Base-by-base conservation (phyloP, 2,888 invertebrate species). In the Pyrrhia umbra region DNA sequence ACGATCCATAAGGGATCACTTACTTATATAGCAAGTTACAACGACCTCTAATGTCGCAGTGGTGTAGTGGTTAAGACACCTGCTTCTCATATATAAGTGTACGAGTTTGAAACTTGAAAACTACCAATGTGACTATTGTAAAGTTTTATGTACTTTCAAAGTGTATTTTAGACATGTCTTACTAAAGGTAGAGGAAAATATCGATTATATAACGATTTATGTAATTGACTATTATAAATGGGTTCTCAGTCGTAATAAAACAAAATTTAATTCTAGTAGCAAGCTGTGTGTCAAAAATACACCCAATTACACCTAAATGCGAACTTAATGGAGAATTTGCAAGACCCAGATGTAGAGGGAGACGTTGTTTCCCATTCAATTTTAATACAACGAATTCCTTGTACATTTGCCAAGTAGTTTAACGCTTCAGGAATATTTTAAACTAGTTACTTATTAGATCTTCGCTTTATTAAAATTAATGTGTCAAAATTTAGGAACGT, bases 381-480 rank as follows among this genome's bases (percentile, higher is more conserved):
- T 65, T 72, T 58, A 50, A 58, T 50, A 65, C 52, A 27, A 54
- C 34, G 18, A 46, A 65, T 51, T 66, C 23, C 42, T 27, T 46
- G n/a, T 59, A 60, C 46, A 57, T 63, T 67, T 55, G 40, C 18
- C 51, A 20, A 57, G 54, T 67, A 42, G 43, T 60, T 62, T 51
- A 59, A 18, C 23, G 30, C 8, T 13, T 13, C 23, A 39, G 42
- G 67, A 2, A 9, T 30, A 10, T 30, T 30, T 30, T 13, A 30
- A 30, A 30, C 13, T 30, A n/a, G 30, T 9, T 30, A 10, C 30
- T 30, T 30, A 30, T 30, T 30, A 30, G 3, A 30, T 30, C 30
- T 30, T 30, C 13, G 13, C 4, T 27, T 27, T 13, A 30, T 3
- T 3, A 10, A 2, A 27, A 27, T 2, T n/a, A n/a, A n/a, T n/a